Base-by-base conservation (phyloP, 2,888 invertebrate species). In the Drosophila recens region DNA sequence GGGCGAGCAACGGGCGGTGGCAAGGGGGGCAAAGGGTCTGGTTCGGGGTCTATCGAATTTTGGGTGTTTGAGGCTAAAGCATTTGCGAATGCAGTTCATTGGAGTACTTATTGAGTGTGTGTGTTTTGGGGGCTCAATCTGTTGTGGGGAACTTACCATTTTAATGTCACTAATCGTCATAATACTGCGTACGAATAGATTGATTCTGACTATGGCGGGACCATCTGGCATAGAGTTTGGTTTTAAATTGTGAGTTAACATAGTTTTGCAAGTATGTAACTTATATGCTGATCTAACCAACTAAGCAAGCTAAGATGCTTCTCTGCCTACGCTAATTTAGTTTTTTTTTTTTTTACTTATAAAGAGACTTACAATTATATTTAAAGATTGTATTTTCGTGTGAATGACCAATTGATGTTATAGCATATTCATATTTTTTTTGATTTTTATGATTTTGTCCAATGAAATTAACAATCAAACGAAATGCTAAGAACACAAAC, bases 131-230 rank as follows among this genome's bases (percentile, higher is more conserved):
- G 61, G 17, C 79, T 53, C 62, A 66, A 56, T 70, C 78, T 62
- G 54, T 61, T 59, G 69, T 69, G 70, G 66, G 93, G 68, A 93
- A 97, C 98, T 98, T 97, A 98, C 98, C 98, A 98, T 98, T 95
- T 98, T 98, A 94, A 97, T 98, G 95, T 98, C 98, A 96, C 98
- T 98, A 95, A 98, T 98, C 93, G 98, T 98, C 93, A 97, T 97
- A 93, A 98, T 97, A 96, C 97, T 98, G 95, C 98, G 95, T 94
- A 98, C 97, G 96, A 98, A 98, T 95, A 98, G 96, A 96, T 98
- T 98, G 94, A 98, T 97, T 95, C 96, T 96, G 94, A 98, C 98
- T 95, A 97, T 95, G 93, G 98, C 98, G 93, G 98, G 98, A 93
- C 98, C 98, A 96, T 97, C 98, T 97, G 95, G 85, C 80, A 79